Conservation (phyloP, 2,113 vertebrate genomes). For the Malurus alboscapulatus region DNA sequence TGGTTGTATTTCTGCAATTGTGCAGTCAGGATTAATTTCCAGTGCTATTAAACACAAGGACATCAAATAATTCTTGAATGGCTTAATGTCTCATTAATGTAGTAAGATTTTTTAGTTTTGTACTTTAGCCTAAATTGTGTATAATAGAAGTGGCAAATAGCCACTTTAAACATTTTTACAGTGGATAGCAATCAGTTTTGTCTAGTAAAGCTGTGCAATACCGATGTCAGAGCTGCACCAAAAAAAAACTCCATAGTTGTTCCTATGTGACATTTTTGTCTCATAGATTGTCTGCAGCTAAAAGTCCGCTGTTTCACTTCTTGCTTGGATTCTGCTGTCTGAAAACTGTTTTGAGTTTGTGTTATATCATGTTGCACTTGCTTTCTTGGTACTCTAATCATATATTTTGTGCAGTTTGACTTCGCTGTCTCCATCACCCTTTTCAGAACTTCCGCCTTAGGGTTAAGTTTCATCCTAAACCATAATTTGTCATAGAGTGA, state of each 20-base stretch:
- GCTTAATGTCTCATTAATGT: neutral
- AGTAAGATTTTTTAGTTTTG: neutral
- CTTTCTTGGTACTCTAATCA: neutral
- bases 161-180: neutral
- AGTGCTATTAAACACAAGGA: neutral
- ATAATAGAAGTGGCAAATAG: neutral
- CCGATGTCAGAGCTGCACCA: neutral
- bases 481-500: neutral
- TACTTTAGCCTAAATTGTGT: neutral
- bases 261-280: neutral
- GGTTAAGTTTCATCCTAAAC: neutral
- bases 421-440: neutral
- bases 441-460: neutral
- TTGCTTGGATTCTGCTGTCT: neutral
- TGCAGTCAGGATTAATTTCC: neutral
- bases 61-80: neutral
- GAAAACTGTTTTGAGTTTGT: neutral
- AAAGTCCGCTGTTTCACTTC: neutral
- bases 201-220: neutral
- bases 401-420: neutral
- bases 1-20: neutral
- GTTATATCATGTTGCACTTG: neutral
- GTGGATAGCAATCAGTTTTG: neutral
- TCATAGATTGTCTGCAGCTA: neutral
- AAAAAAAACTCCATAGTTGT: neutral